Evolutionary conservation across 2,888 invertebrate species (phyloP).

Genomic region (Elysia crispata): DNA sequence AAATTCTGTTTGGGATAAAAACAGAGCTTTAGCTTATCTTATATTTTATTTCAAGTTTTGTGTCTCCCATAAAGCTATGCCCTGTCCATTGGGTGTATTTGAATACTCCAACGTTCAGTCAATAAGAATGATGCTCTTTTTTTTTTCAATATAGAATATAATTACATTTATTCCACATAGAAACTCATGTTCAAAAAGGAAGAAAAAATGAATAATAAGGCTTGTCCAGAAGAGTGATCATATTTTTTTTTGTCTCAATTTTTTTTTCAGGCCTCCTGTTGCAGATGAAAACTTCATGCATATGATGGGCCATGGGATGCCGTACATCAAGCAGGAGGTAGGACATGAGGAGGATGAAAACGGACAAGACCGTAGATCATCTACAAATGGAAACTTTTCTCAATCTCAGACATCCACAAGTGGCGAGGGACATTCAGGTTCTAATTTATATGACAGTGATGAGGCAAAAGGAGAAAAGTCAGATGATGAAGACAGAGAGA

Average conservation of each 20-base stretch:
- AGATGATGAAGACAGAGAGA: conserved; percentile 2
- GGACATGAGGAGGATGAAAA: neutral
- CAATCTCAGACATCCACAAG: neutral
- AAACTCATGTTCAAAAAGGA: too few species aligned
- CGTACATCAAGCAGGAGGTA: conserved; percentile 45
- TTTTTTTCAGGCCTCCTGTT: conserved; percentile 28
- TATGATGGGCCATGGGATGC: conserved; percentile 49
- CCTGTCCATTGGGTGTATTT: too few species aligned
- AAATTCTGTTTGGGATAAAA: too few species aligned
- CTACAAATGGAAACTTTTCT: neutral
- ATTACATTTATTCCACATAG: too few species aligned
- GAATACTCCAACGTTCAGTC: too few species aligned
- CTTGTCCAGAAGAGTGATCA: neutral
- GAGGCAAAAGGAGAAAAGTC: conserved; percentile 6
- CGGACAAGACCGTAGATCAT: neutral
- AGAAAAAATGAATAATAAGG: neutral
- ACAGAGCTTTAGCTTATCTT: too few species aligned
- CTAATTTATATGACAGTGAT: neutral
- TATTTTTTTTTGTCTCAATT: neutral
- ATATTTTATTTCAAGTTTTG: too few species aligned
- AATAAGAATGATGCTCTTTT: too few species aligned
- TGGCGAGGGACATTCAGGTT: neutral
- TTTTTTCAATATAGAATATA: too few species aligned
- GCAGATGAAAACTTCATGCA: conserved; percentile 42
- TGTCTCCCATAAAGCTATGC: too few species aligned